Base-by-base conservation (phyloP, 2,797 vertebrate genomes). In the Diplodus puntazzo region DNA sequence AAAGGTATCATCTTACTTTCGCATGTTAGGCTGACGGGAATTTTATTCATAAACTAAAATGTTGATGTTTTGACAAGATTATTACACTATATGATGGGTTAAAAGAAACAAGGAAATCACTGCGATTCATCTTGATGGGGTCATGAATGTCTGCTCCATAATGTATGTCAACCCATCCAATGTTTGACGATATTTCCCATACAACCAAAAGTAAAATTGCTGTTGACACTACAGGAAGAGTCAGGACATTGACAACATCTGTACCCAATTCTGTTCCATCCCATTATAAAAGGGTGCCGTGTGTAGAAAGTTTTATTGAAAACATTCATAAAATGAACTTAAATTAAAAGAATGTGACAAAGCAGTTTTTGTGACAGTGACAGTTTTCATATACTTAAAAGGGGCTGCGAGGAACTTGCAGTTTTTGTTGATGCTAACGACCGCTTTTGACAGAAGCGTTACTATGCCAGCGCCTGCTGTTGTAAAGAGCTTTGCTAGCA, bases 101-200 rank as follows among this genome's bases (percentile, higher is more conserved):
- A 14, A 25, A 14, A n/a, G 12, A 14, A 52, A 53, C 9, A 39
- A 9, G 52, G 21, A 64, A 58, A 17, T 52, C 18, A 21, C 20
- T 12, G 3, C 4, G 11, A 55, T 39, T 43, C 34, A 45, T 39
- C 42, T 18, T 17, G 2, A 58, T 9, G 3, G 27, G 55, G 27
- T 5, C 18, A 20, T 58, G 21, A 50, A 23, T 39, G 6, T 53
- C 52, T 53, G 43, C 45, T 23, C 27, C 9, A 80, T 58, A 60
- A 20, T 34, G 52, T 34, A 34, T 66, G 17, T 14, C 52, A 69
- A 55, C 55, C 23, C 23, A 71, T 62, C 52, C 46, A 61, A 10
- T 57, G 42, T 53, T 25, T 53, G 13, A 23, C 20, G 5, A 53
- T 48, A 20, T 66, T 74, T 75, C 12, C 48, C 8, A 39, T 39